Evolutionary conservation across 2,113 vertebrate genomes (phyloP).

Genomic region (Neogale vison): DNA sequence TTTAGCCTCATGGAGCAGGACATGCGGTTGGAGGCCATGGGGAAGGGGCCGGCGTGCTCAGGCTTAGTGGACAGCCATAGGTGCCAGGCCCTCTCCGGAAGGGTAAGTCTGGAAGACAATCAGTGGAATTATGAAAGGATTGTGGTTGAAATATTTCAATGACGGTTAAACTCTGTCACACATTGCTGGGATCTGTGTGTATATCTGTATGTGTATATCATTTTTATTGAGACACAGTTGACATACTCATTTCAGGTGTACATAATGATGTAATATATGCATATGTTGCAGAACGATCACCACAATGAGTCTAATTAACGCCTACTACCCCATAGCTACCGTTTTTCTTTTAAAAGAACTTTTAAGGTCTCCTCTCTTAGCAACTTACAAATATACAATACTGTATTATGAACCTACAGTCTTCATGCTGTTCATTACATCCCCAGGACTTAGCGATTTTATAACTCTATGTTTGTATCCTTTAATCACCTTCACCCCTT

Average conservation of each 20-base stretch:
- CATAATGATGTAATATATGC: neutral
- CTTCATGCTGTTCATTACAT: neutral
- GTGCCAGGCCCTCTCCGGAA: neutral
- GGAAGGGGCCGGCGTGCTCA: neutral
- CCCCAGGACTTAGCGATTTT: neutral
- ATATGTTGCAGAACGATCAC: neutral
- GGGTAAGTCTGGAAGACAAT: neutral
- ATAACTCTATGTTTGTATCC: neutral
- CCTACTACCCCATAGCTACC: neutral
- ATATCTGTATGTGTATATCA: neutral
- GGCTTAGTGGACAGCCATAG: rapidly evolving
- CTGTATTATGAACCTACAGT: neutral
- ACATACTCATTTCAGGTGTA: neutral
- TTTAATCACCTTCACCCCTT: neutral
- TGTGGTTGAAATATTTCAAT: neutral
- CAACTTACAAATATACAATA: neutral
- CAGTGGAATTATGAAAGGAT: neutral
- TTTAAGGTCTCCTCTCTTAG: neutral
- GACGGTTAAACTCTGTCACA: neutral
- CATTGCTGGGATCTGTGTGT: neutral
- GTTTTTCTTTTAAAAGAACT: neutral
- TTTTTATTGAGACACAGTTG: neutral
- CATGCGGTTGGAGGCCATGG: neutral
- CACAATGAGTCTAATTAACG: neutral
- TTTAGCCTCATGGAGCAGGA: neutral